Base-by-base conservation (phyloP, 2,888 invertebrate genomes). In the Drymonia ruficornis region DNA sequence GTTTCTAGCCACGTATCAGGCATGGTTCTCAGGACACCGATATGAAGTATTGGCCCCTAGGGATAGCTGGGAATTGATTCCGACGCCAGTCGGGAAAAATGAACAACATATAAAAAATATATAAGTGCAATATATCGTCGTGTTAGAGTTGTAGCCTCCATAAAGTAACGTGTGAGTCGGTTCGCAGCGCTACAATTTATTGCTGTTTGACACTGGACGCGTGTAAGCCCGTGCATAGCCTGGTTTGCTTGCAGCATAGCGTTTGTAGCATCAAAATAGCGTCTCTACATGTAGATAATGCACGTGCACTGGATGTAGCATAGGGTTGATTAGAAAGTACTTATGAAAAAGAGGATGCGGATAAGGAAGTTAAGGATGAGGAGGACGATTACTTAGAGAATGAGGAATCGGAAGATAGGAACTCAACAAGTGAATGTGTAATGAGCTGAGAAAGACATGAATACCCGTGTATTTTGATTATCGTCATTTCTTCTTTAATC, bases 21-120 rank as follows among this genome's bases (percentile, higher is more conserved):
- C 52, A 60, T 50, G 53, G 54, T 55, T 70, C 74, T 70, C 69
- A 70, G 70, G 76, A 71, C 76, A 69, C 65, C 67, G 68, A 72
- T 78, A 78, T 81, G 81, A 84, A 72, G 63, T 72, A 82, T 78
- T 63, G 75, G 70, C 59, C 78, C 68, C 70, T 43, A 52, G 81
- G 76, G 80, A 72, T 59, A 42, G 51, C 51, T 55, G 72, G 70
- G 72, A 82, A 83, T 83, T 83, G 81, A 83, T 80, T 83, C 71
- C 63, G 61, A 74, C 67, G 63, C 62, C 61, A 62, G 57, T 61
- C 63, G 63, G 70, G 45, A 75, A 78, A 80, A 79, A 79, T 72
- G 70, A 72, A 74, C 67, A 72, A 76, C 69, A 59, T 59, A 63
- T 52, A 67, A 66, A 61, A 61, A 61, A 72, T 61, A 62, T 65